Evolutionary conservation across 2,888 invertebrate genomes (phyloP).

Genomic region (Abrostola tripartita): DNA sequence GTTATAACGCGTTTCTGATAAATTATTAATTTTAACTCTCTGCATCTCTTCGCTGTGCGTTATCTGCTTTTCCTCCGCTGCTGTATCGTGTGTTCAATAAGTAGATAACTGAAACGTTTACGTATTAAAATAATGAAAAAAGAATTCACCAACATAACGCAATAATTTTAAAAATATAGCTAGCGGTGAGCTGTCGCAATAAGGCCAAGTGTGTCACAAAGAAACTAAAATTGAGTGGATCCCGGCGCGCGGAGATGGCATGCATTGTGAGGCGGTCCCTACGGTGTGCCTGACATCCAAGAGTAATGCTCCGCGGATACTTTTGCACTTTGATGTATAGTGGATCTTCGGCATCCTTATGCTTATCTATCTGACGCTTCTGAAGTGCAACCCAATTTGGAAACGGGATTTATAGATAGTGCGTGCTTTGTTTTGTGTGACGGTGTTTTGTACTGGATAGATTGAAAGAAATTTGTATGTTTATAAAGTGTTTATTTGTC

Average conservation of each 20-base stretch:
- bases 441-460: no score
- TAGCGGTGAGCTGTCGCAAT: conserved; percentile 20
- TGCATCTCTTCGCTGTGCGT: no score
- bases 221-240: conserved; percentile 56
- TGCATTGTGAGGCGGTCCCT: conserved; percentile 54
- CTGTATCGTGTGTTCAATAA: no score
- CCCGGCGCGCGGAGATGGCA: conserved; percentile 27
- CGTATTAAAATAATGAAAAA: no score
- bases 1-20: no score
- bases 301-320: conserved; percentile 75
- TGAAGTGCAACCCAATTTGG: conserved; percentile 21
- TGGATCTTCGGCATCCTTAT: conserved; percentile 51
- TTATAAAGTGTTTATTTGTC: no score
- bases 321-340: conserved; percentile 79
- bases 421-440: neutral
- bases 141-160: neutral
- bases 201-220: conserved; percentile 48
- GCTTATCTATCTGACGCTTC: conserved; percentile 24
- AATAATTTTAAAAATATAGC: conserved; percentile 15
- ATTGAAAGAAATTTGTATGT: no score
- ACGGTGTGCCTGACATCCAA: conserved; percentile 69
- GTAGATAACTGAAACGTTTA: no score
- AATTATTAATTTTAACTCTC: no score
- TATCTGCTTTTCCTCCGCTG: no score
- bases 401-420: conserved; percentile 12